Evolutionary conservation across 1,140 invertebrate genomes (phyloP).

Genomic region (Euwallacea fornicatus): DNA sequence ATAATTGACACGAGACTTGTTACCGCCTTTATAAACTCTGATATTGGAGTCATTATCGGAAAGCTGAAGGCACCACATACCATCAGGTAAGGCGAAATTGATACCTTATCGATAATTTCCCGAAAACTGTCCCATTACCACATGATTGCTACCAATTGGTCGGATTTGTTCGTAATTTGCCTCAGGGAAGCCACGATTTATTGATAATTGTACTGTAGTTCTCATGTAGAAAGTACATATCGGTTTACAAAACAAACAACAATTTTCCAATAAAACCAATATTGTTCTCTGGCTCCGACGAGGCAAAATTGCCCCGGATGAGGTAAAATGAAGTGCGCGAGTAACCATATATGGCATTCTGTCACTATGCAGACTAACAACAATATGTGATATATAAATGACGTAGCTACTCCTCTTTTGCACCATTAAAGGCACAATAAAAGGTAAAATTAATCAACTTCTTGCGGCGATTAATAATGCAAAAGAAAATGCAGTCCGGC

Average conservation of each 20-base stretch:
- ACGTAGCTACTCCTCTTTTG: conserved; percentile 24
- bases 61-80: conserved; percentile 3
- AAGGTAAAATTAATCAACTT: conserved; percentile 32
- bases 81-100: conserved; percentile 14
- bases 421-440: conserved; percentile 25
- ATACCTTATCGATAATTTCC: conserved; percentile 23
- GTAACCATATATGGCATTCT: conserved; percentile 6
- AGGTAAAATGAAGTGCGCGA: background rate
- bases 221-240: conserved; percentile 17
- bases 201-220: conserved; percentile 8
- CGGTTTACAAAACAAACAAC: background rate
- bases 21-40: conserved; percentile 6
- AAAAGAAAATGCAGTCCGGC: conserved; percentile 26
- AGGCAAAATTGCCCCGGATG: background rate
- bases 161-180: conserved; percentile 12
- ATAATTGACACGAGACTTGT: conserved; percentile 15
- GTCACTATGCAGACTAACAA: background rate
- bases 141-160: conserved; percentile 20
- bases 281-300: too few relatives aligned
- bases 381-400: too few relatives aligned
- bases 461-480: conserved; percentile 22
- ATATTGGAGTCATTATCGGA: conserved; percentile 11
- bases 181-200: conserved; percentile 2
- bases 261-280: too few relatives aligned
- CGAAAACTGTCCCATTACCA: conserved; percentile 20